These are phyloP conservation scores for Jordanella pulchra DNA, from an alignment of 2,797 vertebrate genomes.

Conservation along the genomic window DNA sequence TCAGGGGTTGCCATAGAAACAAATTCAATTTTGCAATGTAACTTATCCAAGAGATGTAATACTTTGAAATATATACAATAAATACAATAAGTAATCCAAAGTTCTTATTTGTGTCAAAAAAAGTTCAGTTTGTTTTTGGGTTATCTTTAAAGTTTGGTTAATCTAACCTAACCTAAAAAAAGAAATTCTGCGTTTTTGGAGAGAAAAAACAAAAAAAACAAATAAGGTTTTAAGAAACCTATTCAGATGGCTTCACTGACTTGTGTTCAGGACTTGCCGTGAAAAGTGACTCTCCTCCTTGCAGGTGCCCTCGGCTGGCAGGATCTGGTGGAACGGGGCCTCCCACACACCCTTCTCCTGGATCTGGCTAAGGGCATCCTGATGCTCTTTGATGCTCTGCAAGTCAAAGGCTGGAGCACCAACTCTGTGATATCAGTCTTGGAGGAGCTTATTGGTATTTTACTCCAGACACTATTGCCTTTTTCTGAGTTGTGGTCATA, in stretches of 20 bases:
- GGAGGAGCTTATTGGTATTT: conserved; percentile 88
- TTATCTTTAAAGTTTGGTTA: too few relatives aligned
- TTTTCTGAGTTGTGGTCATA: background rate
- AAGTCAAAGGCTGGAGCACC: conserved; percentile 80
- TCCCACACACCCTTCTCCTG: conserved; percentile 80
- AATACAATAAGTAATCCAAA: background rate
- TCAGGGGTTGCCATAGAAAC: background rate
- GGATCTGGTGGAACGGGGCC: conserved; percentile 80
- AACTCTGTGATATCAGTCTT: conserved; percentile 85
- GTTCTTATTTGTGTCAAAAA: background rate
- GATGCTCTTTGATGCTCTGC: conserved; percentile 75
- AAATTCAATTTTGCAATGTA: background rate
- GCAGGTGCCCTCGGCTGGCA: conserved; percentile 86
- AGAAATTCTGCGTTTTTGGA: too few relatives aligned
- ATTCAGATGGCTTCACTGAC: background rate
- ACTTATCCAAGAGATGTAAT: background rate
- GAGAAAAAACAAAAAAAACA: too few relatives aligned
- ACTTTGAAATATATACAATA: background rate
- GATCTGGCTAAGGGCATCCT: conserved; percentile 85
- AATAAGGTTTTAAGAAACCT: too few relatives aligned
- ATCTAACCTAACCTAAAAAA: too few relatives aligned
- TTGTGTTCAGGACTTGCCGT: background rate
- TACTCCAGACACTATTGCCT: background rate
- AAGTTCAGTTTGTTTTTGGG: too few relatives aligned
- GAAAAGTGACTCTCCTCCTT: conserved; percentile 5